Evolutionary conservation across 2,888 invertebrate species (phyloP), one percentile per base, ranked within the genome.

Genomic region (Pilophorus perplexus): DNA sequence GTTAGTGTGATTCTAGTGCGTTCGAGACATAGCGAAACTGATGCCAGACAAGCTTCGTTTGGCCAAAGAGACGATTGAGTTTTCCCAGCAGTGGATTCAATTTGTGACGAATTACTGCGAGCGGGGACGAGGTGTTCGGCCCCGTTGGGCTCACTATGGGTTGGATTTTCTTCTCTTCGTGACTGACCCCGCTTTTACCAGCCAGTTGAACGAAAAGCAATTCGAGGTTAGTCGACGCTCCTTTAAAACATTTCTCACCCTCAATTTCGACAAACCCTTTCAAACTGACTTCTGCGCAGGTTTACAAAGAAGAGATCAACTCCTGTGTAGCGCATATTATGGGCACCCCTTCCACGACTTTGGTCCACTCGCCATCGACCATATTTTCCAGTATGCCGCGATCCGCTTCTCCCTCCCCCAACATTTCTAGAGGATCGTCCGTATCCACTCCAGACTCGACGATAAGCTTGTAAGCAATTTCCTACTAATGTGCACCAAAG

Each of bases 71-170:
- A 48, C 28, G 5, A 25, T 62, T 12, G 28, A 46, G 37, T 89
- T 90, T 76, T 88, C 89, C 8, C 82, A 84, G 72, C 84, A 89
- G 75, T 95, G 95, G 95, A 93, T 94, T 90, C 81, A 83, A 66
- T 95, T 94, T 77, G 93, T 92, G 1, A 83, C 85, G 71, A 85
- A 87, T 74, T 82, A 89, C 14, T 95, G 93, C 75, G 93, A 94
- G 74, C 79, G 88, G 0, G 90, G 90, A 0, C 80, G 90, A 3
- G 92, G 92, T 0, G 80, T 88, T 71, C 78, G 90, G 20, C 91
- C 92, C 0, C 79, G 93, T 74, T 94, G 93, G 93, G 93, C 93
- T 2, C 85, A 85, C 74, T 91, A 91, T 75, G 93, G 94, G 0
- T 76, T 94, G 60, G 93, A 94, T 74, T 94, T 92, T 76, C 80